Evolutionary conservation across 2,113 vertebrate species (phyloP).

Genomic region (Channa argus): DNA sequence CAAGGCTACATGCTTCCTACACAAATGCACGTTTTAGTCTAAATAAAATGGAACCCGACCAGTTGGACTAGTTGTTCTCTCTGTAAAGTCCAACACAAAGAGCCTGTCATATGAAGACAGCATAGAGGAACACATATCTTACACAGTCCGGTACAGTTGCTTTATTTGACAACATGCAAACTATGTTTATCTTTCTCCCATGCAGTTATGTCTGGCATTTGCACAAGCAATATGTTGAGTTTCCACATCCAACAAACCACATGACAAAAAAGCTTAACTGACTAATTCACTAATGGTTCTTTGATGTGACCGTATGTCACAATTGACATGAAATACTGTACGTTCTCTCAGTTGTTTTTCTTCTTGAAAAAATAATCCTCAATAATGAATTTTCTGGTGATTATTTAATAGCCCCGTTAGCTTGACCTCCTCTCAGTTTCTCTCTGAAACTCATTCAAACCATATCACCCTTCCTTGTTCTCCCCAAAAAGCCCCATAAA

Average conservation of each 20-base stretch:
- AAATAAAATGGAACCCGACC: conserved; percentile 66
- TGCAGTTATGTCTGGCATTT: conserved; percentile 71
- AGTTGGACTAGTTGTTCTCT: conserved; percentile 64
- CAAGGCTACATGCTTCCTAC: conserved; percentile 6
- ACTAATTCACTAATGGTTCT: conserved; percentile 36
- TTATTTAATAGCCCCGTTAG: conserved; percentile 58
- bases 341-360: neutral
- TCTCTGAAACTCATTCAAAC: conserved; percentile 61
- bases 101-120: conserved; percentile 56
- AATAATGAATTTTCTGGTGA: conserved; percentile 59
- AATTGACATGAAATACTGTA: conserved; percentile 14
- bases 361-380: conserved; percentile 34
- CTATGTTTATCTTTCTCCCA: conserved; percentile 65
- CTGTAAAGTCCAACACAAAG: conserved; percentile 58
- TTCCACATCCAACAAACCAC: conserved; percentile 52
- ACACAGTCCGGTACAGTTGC: conserved; percentile 41
- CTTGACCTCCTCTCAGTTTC: conserved; percentile 39
- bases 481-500: conserved; percentile 81
- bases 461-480: conserved; percentile 62
- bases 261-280: neutral
- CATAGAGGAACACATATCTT: conserved; percentile 43
- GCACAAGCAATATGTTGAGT: conserved; percentile 40
- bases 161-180: conserved; percentile 75
- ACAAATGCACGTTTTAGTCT: conserved; percentile 24
- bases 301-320: conserved; percentile 18